Base-by-base conservation (phyloP, 2,113 vertebrate genomes). In the Mobula hypostoma region DNA sequence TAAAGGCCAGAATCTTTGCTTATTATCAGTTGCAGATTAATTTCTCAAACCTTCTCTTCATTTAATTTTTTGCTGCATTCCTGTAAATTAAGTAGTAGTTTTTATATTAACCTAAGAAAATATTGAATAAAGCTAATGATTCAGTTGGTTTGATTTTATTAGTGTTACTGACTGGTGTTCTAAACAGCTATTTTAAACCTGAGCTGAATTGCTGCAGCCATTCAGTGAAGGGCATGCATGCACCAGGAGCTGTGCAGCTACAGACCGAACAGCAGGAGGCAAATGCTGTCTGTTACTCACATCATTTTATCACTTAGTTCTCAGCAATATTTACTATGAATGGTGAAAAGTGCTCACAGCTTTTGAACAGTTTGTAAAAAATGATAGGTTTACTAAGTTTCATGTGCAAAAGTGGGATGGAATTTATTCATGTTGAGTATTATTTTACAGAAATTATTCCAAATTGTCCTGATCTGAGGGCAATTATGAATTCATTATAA, bases 1-100 rank as follows among this genome's bases (percentile, higher is more conserved):
- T 94, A 0, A 87, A 94, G 94, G 94, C 80, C 24, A 66, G 32
- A 14, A 94, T 11, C 94, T 61, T 32, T 40, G 14, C 90, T 95
- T 95, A 6, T 94, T 56, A 94, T 91, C 29, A 32, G 1, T 80
- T n/a, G 24, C 61, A 56, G 70, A 94, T 90, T 94, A 76, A 93
- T 90, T n/a, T 85, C 61, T 78, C 1, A 66, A 56, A 9, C n/a
- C 24, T 94, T 2, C 29, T 94, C 68, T 24, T 9, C 95, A 83
- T 95, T 94, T 95, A 95, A 74, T 94, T 96, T 94, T 94, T 95
- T 15, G 61, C 9, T 24, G 32, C 66, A 72, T 74, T 93, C 74
- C 68, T 27, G 14, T 8, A 12, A 40, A 48, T 72, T 21, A n/a
- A 66, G 87, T 7, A 32, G 61, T 32, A 91, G 83, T 63, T 88